Percentiles rank a stretch among this genome's conserved stretches.
These are phyloP conservation scores for Ptyas mucosa DNA, from an alignment of 2,113 vertebrate genomes.

Conservation along the genomic window DNA sequence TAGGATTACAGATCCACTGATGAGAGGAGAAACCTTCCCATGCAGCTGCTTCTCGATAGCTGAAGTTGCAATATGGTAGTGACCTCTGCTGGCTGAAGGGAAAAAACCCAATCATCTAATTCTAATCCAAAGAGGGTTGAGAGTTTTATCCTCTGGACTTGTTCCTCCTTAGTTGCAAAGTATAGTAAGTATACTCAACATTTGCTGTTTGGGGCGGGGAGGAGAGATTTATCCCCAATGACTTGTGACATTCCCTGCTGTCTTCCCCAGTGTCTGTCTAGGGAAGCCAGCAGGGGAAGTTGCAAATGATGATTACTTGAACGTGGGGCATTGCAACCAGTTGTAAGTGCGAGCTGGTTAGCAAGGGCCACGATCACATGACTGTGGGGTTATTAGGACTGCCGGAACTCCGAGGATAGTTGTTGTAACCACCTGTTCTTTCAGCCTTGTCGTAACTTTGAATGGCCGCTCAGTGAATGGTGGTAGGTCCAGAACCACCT, in stretches of 20 bases:
- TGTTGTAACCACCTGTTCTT: background rate
- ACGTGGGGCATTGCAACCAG: background rate
- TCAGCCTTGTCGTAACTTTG: background rate
- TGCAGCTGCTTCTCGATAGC: background rate
- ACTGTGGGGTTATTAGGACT: background rate
- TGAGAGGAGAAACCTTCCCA: too few relatives aligned
- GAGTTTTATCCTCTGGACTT: background rate
- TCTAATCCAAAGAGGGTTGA: background rate
- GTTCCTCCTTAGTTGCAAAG: background rate
- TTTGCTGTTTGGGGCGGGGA: background rate
- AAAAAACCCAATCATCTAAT: rapidly evolving
- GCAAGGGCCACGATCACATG: background rate
- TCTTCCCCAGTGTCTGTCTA: background rate
- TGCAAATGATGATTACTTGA: background rate
- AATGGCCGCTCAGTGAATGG: background rate
- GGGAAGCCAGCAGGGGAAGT: background rate
- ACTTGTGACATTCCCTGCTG: background rate
- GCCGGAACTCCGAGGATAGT: background rate
- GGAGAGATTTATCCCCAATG: background rate
- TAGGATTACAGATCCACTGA: background rate
- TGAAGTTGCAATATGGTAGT: rapidly evolving
- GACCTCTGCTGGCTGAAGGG: background rate
- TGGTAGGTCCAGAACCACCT: background rate
- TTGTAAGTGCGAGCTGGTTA: background rate
- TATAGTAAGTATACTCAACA: background rate